Evolutionary conservation across 2,113 vertebrate species (phyloP).

Genomic region (Todiramphus chloris): DNA sequence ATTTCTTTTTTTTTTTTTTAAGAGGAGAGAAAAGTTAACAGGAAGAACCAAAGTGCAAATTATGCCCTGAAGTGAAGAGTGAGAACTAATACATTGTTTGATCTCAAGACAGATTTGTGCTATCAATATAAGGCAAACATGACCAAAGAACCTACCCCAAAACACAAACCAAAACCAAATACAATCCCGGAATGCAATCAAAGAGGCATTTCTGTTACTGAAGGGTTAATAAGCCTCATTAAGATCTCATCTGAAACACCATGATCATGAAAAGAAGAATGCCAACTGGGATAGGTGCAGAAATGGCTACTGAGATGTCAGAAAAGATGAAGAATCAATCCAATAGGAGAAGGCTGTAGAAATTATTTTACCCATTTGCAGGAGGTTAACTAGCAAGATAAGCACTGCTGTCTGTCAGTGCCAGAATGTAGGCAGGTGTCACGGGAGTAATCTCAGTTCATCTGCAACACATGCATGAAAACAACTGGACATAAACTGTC

Average conservation of each 20-base stretch:
- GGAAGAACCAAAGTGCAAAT: not conserved
- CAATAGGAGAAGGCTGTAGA: not conserved
- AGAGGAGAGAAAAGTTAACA: not conserved
- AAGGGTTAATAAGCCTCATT: not conserved
- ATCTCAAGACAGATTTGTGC: not conserved
- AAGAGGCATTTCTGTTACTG: not conserved
- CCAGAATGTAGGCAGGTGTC: not conserved
- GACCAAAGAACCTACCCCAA: not conserved
- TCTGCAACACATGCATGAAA: not conserved
- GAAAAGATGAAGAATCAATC: not conserved
- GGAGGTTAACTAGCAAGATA: not conserved
- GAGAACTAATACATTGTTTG: not conserved
- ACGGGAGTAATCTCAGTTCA: not conserved
- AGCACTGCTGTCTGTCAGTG: not conserved
- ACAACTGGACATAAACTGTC: not conserved
- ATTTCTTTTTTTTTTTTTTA: not conserved
- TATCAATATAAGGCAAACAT: not conserved
- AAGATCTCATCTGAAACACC: not conserved
- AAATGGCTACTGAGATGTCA: not conserved
- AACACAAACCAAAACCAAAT: not conserved
- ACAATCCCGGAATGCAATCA: not conserved
- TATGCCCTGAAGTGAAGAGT: not conserved
- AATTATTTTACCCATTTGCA: not conserved
- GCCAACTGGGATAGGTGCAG: not conserved
- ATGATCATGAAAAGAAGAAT: not conserved